A percentile compares a stretch with the other conserved stretches of the same genome.
Evolutionary conservation across 1,140 invertebrate genomes (phyloP).

Genomic region (Phenacoccus solenopsis): DNA sequence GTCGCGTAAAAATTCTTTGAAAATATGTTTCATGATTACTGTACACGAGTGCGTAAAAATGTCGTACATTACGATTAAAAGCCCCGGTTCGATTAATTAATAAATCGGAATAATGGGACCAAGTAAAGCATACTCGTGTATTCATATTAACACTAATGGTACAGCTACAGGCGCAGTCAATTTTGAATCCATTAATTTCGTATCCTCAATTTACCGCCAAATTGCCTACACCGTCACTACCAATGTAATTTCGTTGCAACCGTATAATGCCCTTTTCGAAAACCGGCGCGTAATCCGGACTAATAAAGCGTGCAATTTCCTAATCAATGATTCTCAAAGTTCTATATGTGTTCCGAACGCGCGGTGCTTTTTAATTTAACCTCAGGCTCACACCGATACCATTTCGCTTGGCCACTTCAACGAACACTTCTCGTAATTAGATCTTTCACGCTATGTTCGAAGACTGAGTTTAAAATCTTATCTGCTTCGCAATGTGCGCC

Average conservation of each 20-base stretch:
- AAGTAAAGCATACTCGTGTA: not conserved
- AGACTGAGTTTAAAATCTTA: too few relatives aligned
- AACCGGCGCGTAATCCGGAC: not conserved
- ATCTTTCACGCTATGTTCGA: too few relatives aligned
- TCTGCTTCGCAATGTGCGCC: too few relatives aligned
- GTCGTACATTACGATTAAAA: not conserved
- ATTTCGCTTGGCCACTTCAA: too few relatives aligned
- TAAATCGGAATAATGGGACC: not conserved
- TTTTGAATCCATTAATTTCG: not conserved
- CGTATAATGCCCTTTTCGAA: not conserved
- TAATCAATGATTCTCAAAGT: not conserved
- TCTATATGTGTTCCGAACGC: too few relatives aligned
- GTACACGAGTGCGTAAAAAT: too few relatives aligned
- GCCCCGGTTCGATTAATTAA: not conserved
- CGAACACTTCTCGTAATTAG: too few relatives aligned
- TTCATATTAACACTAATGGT: slow-evolving; percentile 3
- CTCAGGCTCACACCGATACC: too few relatives aligned
- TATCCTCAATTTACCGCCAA: not conserved
- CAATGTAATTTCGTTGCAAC: not conserved
- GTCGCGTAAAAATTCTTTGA: too few relatives aligned
- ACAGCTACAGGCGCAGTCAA: not conserved
- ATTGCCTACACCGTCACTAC: not conserved
- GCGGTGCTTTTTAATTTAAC: too few relatives aligned
- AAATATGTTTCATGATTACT: too few relatives aligned
- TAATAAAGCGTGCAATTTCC: not conserved